Conservation (phyloP, 2,888 invertebrate species). For the Campoplex nolae region DNA sequence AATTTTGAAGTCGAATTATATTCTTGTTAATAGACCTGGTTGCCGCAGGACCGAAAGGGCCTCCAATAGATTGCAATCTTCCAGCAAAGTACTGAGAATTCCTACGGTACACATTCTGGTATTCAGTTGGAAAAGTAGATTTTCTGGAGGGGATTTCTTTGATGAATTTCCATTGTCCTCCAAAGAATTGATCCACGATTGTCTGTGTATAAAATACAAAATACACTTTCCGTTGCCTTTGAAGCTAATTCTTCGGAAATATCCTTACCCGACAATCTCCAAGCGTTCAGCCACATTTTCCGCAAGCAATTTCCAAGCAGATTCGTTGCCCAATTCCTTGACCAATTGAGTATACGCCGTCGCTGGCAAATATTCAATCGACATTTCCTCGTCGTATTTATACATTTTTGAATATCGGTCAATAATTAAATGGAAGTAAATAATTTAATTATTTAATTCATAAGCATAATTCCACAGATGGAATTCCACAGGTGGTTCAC, state of each 20-base stretch:
- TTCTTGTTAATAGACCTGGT: slow-evolving; percentile 73
- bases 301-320: slow-evolving; percentile 66
- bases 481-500: no score
- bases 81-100: slow-evolving; percentile 74
- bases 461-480: not conserved
- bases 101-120: slow-evolving; percentile 77
- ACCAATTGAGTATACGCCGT: slow-evolving; percentile 74
- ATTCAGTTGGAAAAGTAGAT: slow-evolving; percentile 75
- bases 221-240: not conserved
- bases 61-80: slow-evolving; percentile 74
- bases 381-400: slow-evolving; percentile 71
- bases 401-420: slow-evolving; percentile 70
- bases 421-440: slow-evolving; percentile 61
- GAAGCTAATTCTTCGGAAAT: not conserved
- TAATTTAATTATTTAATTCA: not conserved
- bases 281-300: slow-evolving; percentile 73
- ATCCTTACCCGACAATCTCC: slow-evolving; percentile 72
- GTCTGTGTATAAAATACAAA: slow-evolving; percentile 14
- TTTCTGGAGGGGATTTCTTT: slow-evolving; percentile 72
- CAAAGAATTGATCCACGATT: slow-evolving; percentile 74
- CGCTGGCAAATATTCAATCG: slow-evolving; percentile 73
- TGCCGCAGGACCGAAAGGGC: slow-evolving; percentile 75
- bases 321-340: slow-evolving; percentile 70
- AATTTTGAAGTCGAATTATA: not conserved
- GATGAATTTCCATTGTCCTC: slow-evolving; percentile 55